Evolutionary conservation across 2,888 invertebrate genomes (phyloP), one percentile per base, ranked within the genome.

Genomic region (Schizaphis graminum): DNA sequence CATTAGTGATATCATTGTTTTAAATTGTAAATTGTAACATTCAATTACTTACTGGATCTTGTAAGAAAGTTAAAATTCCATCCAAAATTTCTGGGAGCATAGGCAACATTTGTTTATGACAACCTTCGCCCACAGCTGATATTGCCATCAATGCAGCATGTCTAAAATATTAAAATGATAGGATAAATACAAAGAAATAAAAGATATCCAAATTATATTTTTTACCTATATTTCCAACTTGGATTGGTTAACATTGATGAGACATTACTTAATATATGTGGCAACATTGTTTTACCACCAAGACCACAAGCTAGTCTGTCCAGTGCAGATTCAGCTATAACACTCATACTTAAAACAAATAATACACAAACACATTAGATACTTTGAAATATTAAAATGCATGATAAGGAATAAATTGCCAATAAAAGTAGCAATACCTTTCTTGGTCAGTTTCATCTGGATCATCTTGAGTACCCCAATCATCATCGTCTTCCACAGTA

Each of bases 121-220:
- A 99, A 47, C 99, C 99, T 96, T 99, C 99, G 10, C 99, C 99
- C 94, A 99, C 98, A 0, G 99, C 99, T 13, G 99, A 99, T 89
- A 99, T 98, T 0, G 99, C 99, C 99, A 99, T 99, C 77, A 99
- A 97, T 4, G 99, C 99, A 86, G 99, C 99, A 96, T 99, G 98
- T n/a, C 97, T 96, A 95, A 41, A 95, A 95, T 94, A 61, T 91
- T 94, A 57, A 77, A 53, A 47, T 35, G 24, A 67, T 11, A 77
- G 77, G 35, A 85, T 87, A 5, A 85, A 77, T 44, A 41, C 41
- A n/a, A n/a, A 47, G 0, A 89, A 8, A n/a, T 16, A 67, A 84
- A 93, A 26, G 35, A 84, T 28, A 47, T 2, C 89, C 85, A 24
- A 56, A n/a, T 21, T 56, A 91, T 84, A 85, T 67, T 94, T 92